These are phyloP conservation scores for Leuciscus waleckii DNA, from an alignment of 2,797 vertebrate genomes.

Conservation along the genomic window DNA sequence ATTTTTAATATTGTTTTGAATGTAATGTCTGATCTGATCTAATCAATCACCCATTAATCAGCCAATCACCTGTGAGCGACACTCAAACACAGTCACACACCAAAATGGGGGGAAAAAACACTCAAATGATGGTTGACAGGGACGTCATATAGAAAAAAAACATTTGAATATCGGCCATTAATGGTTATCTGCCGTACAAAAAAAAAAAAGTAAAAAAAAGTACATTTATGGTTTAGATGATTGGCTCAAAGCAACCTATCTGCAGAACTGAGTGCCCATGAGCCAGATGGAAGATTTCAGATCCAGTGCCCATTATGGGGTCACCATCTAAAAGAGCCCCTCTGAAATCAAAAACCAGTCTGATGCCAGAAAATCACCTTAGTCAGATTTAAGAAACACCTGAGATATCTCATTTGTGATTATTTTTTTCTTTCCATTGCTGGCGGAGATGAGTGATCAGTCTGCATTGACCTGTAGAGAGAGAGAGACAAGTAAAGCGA, in stretches of 20 bases:
- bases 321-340: not conserved
- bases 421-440: constrained; percentile 2
- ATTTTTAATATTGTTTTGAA: not conserved
- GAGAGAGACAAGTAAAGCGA: not conserved
- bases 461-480: constrained; percentile 28
- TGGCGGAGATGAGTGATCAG: constrained; percentile 8
- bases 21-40: not conserved
- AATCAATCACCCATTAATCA: not conserved
- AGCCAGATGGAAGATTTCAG: not conserved
- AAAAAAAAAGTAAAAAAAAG: too few relatives aligned
- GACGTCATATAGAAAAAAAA: not conserved
- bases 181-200: not conserved
- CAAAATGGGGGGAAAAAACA: not conserved
- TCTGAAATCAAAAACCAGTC: not conserved
- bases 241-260: not conserved
- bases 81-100: not conserved
- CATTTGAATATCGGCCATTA: not conserved
- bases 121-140: not conserved
- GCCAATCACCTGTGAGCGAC: not conserved
- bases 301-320: not conserved
- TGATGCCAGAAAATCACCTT: not conserved
- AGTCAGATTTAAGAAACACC: not conserved
- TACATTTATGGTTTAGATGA: not conserved
- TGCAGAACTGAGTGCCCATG: not conserved
- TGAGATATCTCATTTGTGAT: not conserved